Percentiles rank a stretch among this genome's conserved stretches.
Conservation (phyloP, 2,888 invertebrate species). For the Synergus japonicus region DNA sequence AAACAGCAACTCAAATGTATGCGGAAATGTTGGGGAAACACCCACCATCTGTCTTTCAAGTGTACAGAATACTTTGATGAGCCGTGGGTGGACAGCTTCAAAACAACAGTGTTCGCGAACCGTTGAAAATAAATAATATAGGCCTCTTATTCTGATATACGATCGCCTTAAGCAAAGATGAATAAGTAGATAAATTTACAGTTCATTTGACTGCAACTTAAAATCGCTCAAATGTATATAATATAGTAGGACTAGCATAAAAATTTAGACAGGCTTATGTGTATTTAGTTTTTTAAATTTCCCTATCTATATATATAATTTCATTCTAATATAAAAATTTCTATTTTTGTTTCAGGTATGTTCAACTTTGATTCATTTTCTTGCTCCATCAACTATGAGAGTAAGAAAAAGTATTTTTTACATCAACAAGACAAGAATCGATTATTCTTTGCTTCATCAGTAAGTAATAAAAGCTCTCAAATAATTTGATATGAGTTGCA, state of each 20-base stretch:
- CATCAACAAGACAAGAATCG: too few relatives aligned
- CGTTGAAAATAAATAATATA: conserved; percentile 32
- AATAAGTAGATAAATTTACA: conserved; percentile 35
- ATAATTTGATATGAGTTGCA: too few relatives aligned
- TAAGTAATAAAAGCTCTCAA: too few relatives aligned
- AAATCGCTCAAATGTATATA: neutral
- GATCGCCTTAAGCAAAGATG: conserved; percentile 27
- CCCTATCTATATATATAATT: neutral
- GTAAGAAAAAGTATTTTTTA: neutral
- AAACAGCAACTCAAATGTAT: neutral
- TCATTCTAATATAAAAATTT: neutral
- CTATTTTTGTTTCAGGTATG: conserved; percentile 16
- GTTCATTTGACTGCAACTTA: neutral
- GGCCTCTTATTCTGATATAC: conserved; percentile 26
- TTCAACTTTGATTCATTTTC: neutral
- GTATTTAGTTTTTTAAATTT: neutral
- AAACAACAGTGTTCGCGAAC: conserved; percentile 49
- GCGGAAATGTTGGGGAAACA: conserved; percentile 18
- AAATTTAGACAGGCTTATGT: too few relatives aligned
- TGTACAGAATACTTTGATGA: conserved; percentile 50
- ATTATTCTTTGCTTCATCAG: too few relatives aligned
- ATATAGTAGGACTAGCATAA: neutral
- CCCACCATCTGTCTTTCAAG: conserved; percentile 46
- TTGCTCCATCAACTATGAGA: neutral
- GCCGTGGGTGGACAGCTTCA: conserved; percentile 57